These are phyloP conservation scores for Xiphophorus birchmanni DNA, from an alignment of 2,797 vertebrate species.

Conservation along the genomic window DNA sequence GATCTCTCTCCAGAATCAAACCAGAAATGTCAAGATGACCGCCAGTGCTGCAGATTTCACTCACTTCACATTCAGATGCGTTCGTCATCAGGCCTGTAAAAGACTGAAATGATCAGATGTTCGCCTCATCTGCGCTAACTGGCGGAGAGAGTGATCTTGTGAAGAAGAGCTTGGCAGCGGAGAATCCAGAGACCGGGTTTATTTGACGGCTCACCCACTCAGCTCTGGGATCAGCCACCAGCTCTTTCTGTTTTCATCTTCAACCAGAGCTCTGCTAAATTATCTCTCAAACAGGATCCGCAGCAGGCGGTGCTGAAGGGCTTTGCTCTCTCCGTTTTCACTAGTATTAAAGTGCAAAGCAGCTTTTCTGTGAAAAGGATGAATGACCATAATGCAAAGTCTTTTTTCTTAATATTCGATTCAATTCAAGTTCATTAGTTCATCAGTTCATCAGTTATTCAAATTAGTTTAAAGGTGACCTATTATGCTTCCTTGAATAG, in stretches of 20 bases:
- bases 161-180: slow-evolving; percentile 71
- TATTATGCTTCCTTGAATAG: not conserved
- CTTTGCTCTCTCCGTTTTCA: slow-evolving; percentile 5
- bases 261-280: slow-evolving; percentile 60
- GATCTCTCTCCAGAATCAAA: slow-evolving; percentile 8
- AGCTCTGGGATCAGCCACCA: slow-evolving; percentile 66
- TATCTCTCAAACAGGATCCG: slow-evolving; percentile 41
- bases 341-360: slow-evolving; percentile 14
- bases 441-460: not conserved
- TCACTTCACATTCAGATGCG: slow-evolving; percentile 40
- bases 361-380: not conserved
- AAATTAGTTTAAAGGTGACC: not conserved
- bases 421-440: not conserved
- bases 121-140: slow-evolving; percentile 67
- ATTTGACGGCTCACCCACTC: slow-evolving; percentile 77
- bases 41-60: slow-evolving; percentile 18
- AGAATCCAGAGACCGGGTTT: slow-evolving; percentile 66
- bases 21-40: slow-evolving; percentile 19
- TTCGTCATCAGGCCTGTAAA: slow-evolving; percentile 56
- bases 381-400: not conserved
- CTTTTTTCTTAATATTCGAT: not conserved
- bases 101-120: slow-evolving; percentile 65
- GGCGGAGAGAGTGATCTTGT: slow-evolving; percentile 64
- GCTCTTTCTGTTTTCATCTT: slow-evolving; percentile 66
- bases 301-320: slow-evolving; percentile 24